Conservation (phyloP, 2,888 invertebrate genomes). For the Acanthoscelides obtectus region DNA sequence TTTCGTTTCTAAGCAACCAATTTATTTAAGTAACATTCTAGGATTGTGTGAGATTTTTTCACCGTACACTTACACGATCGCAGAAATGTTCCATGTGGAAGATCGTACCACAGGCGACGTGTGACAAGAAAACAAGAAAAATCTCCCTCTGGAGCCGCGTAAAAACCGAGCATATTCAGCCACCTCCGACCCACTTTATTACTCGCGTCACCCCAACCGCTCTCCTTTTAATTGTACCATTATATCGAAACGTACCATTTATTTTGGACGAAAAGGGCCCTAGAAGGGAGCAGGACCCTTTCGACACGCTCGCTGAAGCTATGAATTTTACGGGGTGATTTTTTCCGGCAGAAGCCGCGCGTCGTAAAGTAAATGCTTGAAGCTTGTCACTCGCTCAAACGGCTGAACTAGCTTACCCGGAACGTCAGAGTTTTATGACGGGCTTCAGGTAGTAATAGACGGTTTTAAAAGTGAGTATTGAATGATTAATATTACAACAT, state of each 20-base stretch:
- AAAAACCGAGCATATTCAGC: slow-evolving; percentile 14
- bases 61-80: too few relatives aligned
- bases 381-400: not conserved
- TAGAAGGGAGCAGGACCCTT: not conserved
- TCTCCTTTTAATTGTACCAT: slow-evolving; percentile 22
- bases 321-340: not conserved
- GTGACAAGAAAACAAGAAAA: not conserved
- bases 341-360: not conserved
- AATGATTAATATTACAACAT: too few relatives aligned
- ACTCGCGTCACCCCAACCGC: slow-evolving; percentile 4
- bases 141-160: not conserved
- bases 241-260: slow-evolving; percentile 19
- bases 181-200: slow-evolving; percentile 13
- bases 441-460: too few relatives aligned
- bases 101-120: not conserved
- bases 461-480: too few relatives aligned
- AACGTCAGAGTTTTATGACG: too few relatives aligned
- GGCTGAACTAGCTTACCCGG: too few relatives aligned
- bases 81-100: too few relatives aligned
- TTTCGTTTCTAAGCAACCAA: too few relatives aligned
- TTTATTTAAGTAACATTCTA: too few relatives aligned
- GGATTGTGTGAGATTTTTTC: too few relatives aligned
- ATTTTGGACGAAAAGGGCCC: slow-evolving; percentile 7
- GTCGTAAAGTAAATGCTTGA: not conserved
- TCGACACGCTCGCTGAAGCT: not conserved